Evolutionary conservation across 2,797 vertebrate genomes (phyloP), one percentile per base, ranked within the genome.

Genomic region (Scyliorhinus canicula): DNA sequence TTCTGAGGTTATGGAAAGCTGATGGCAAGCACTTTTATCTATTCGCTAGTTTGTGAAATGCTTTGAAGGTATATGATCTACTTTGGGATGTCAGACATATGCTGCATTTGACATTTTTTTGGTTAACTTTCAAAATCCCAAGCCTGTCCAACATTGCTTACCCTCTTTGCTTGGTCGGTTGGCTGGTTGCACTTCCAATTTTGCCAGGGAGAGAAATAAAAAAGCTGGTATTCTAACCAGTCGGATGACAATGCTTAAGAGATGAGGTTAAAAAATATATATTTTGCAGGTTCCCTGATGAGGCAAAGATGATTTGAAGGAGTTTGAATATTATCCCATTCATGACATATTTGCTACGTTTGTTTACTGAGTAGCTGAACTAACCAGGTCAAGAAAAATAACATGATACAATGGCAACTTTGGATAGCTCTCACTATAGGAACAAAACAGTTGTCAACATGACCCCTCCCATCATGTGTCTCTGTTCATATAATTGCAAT

Each of bases 11-110:
- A 95, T 71, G 60, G 88, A 93, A 84, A 93, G 84, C 88, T 91
- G 94, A 65, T 95, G 85, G 91, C 91, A 69, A 93, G 91, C 67
- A 94, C 93, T 52, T 94, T 94, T 69, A 94, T 94, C 93, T 94
- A 69, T 71, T n/a, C n/a, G 93, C 28, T 69, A 71, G 93, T 94
- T 94, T 94, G 67, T n/a, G 50, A 71, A 94, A 94, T 71, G 67
- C 63, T 94, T 94, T 94, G 93, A 94, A 74, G 93, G 93, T 55
- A 55, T 55, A 50, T 26, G 67, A 55, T 71, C 93, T 19, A 44
- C 93, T 74, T 55, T 55, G 52, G 65, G 50, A 71, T 94, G 65
- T 71, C 47, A n/a, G 57, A n/a, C 86, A 90, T 90, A 60, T 90
- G 86, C 28, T n/a, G 67, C 28, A 52, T 71, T 94, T 65, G 88